phyloP scores from a whole-genome alignment of 2,113 vertebrate species.

The Alectura lathami region DNA sequence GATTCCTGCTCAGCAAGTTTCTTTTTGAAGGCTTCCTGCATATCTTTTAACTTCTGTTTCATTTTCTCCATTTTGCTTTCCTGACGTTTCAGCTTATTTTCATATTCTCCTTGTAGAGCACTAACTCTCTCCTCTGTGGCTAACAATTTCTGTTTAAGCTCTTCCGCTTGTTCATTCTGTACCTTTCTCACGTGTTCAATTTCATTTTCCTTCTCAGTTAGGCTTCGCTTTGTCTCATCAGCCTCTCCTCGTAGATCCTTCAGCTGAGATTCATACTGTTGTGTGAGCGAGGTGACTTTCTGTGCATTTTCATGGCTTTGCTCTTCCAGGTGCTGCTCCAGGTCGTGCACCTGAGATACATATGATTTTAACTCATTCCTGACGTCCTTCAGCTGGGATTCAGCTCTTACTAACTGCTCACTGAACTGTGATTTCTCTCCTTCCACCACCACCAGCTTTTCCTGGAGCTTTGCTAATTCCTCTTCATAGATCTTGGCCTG shows the following conservation, averaged over 20 bases:
- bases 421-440: constrained; percentile 76
- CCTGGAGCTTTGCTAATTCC: constrained; percentile 76
- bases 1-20: constrained; percentile 88
- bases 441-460: constrained; percentile 70
- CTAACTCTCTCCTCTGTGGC: constrained; percentile 77
- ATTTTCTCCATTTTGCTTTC: constrained; percentile 88
- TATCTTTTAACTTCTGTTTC: constrained; percentile 88
- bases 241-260: constrained; percentile 71
- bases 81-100: constrained; percentile 85
- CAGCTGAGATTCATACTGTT: constrained; percentile 70
- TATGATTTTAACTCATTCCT: constrained; percentile 74
- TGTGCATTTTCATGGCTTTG: constrained; percentile 74
- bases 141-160: constrained; percentile 79
- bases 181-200: constrained; percentile 69
- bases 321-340: constrained; percentile 76
- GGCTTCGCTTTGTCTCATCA: constrained; percentile 72
- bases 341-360: constrained; percentile 72
- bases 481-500: constrained; percentile 38
- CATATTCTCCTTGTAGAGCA: constrained; percentile 80
- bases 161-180: constrained; percentile 80
- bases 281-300: constrained; percentile 75
- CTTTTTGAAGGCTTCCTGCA: constrained; percentile 88
- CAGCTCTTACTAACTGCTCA: constrained; percentile 60
- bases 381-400: constrained; percentile 63
- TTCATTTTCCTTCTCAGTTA: constrained; percentile 80